Evolutionary conservation across 2,113 vertebrate species (phyloP).

Genomic region (Takifugu flavidus): DNA sequence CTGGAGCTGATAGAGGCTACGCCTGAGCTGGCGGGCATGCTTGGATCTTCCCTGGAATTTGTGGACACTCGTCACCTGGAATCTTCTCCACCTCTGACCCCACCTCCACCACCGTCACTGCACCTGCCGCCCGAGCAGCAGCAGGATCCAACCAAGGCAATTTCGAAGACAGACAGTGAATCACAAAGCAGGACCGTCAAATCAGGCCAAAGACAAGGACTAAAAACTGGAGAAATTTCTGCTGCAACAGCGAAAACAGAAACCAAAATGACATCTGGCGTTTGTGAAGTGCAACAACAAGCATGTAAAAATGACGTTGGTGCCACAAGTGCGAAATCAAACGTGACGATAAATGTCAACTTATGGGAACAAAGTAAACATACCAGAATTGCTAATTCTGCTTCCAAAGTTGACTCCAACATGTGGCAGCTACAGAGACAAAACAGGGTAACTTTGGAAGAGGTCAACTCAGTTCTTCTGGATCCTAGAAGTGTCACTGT

Average conservation of each 20-base stretch:
- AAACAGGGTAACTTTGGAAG: no score
- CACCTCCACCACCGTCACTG: not conserved
- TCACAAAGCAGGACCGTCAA: not conserved
- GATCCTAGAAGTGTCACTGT: not conserved
- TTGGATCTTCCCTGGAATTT: constrained; percentile 54
- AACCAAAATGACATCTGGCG: constrained; percentile 4
- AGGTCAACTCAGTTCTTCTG: not conserved
- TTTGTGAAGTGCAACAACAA: constrained; percentile 15
- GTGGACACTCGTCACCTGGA: constrained; percentile 32
- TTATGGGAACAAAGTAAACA: constrained; percentile 17
- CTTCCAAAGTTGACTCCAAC: not conserved
- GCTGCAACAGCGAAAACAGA: not conserved
- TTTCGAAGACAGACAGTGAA: not conserved
- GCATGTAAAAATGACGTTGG: not conserved
- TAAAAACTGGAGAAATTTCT: not conserved
- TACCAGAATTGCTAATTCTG: not conserved
- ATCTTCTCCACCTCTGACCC: constrained; percentile 14
- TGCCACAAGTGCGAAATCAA: not conserved
- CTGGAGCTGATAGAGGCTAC: constrained; percentile 58
- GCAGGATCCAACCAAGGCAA: not conserved
- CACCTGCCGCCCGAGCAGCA: not conserved
- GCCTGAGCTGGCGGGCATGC: constrained; percentile 47
- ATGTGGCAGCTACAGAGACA: constrained; percentile 19
- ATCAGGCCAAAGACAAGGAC: not conserved
- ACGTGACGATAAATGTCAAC: not conserved